These are phyloP conservation scores for Platyscapa corneri DNA, from an alignment of 1,140 invertebrate species.

Conservation along the genomic window DNA sequence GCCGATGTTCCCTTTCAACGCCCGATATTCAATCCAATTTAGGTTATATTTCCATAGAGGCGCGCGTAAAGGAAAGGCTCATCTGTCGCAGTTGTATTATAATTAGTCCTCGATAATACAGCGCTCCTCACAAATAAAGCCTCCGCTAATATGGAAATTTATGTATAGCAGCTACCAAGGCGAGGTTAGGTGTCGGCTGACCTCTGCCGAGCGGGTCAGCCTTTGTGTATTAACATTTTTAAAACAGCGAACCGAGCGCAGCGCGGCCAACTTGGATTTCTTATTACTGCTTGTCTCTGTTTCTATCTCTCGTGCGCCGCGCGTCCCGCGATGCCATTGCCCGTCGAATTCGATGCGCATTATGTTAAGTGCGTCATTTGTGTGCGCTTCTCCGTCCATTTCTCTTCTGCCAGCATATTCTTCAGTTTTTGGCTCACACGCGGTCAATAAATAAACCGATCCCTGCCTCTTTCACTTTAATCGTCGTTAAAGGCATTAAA, in stretches of 20 bases:
- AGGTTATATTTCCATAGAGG: neutral
- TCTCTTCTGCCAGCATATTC: neutral
- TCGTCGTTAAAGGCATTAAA: neutral
- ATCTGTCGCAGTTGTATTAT: conserved; percentile 11
- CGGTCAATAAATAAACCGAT: neutral
- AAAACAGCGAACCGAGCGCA: neutral
- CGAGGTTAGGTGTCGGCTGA: conserved; percentile 43
- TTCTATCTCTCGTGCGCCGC: neutral
- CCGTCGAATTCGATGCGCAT: neutral
- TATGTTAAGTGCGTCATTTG: conserved; percentile 38
- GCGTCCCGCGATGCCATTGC: neutral
- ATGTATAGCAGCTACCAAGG: conserved; percentile 27
- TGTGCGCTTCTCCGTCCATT: conserved; percentile 10
- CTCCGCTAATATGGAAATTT: conserved; percentile 43
- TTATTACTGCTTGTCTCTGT: neutral
- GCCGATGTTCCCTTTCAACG: neutral
- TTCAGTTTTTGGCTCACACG: neutral
- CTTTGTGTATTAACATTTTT: conserved; percentile 33
- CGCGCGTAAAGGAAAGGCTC: neutral
- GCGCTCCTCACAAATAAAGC: neutral
- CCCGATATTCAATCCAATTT: neutral
- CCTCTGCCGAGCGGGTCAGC: conserved; percentile 32
- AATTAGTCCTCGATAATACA: conserved; percentile 29
- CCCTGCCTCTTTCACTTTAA: neutral
- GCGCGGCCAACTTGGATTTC: neutral